Conservation (phyloP, 1,140 invertebrate species). For the Drosophila busckii region DNA sequence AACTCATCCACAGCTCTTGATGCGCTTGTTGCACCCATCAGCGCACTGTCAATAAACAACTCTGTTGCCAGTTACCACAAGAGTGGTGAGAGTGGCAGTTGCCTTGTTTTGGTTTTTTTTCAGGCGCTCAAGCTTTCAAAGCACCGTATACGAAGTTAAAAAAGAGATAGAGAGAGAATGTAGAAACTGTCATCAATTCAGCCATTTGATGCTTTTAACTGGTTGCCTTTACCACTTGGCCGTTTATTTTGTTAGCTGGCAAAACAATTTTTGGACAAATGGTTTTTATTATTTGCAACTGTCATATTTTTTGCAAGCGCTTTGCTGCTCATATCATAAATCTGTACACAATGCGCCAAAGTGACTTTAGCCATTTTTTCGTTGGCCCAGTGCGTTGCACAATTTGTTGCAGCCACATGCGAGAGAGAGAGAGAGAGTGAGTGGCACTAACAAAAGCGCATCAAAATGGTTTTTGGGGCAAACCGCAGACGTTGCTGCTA, state of each 20-base stretch:
- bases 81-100: slow-evolving; percentile 55
- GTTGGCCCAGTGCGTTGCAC: background rate
- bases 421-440: too few species aligned
- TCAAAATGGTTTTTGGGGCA: slow-evolving; percentile 1
- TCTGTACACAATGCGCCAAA: slow-evolving; percentile 28
- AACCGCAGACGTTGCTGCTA: slow-evolving; percentile 29
- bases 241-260: too few species aligned
- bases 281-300: slow-evolving; percentile 60
- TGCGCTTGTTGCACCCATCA: slow-evolving; percentile 1
- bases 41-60: slow-evolving; percentile 50
- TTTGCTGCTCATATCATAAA: slow-evolving; percentile 58
- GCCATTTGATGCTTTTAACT: too few species aligned
- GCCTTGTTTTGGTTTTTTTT: too few species aligned
- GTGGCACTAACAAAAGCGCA: slow-evolving; percentile 10
- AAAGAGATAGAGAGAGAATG: too few species aligned
- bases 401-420: slow-evolving; percentile 9
- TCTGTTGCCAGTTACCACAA: slow-evolving; percentile 49
- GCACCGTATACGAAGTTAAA: too few species aligned
- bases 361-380: slow-evolving; percentile 3
- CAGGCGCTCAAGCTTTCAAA: too few species aligned
- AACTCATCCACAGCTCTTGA: too few species aligned
- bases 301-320: too few species aligned
- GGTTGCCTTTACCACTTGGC: too few species aligned
- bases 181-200: too few species aligned
- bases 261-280: slow-evolving; percentile 46